Conservation (phyloP, 2,797 vertebrate species). For the Coreius guichenoti region DNA sequence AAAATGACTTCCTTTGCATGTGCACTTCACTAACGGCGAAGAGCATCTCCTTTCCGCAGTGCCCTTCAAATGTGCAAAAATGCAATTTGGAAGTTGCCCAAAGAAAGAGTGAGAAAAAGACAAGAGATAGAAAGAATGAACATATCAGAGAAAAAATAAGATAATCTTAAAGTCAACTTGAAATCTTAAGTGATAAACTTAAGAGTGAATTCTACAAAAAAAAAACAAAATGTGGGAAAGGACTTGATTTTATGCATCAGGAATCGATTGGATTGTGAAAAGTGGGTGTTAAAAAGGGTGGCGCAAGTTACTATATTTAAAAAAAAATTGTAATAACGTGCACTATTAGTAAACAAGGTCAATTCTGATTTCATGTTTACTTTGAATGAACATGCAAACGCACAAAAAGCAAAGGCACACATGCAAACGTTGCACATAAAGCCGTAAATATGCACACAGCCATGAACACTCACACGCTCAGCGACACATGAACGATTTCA, state of each 20-base stretch:
- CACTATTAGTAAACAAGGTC: not conserved
- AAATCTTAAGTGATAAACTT: not conserved
- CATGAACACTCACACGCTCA: conserved; percentile 1
- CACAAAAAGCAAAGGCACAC: conserved; percentile 7
- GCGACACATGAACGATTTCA: conserved; percentile 29
- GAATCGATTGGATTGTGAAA: not conserved
- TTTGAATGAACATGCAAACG: not conserved
- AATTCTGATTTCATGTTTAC: not conserved
- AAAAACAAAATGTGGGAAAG: too few species aligned
- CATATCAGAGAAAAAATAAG: conserved; percentile 3
- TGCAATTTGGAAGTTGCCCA: conserved; percentile 10
- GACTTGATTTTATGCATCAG: not conserved
- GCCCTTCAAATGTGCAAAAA: not conserved
- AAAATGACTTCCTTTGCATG: not conserved
- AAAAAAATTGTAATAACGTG: not conserved
- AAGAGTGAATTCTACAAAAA: not conserved
- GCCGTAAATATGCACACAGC: conserved; percentile 14
- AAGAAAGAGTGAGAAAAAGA: not conserved
- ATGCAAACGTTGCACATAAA: not conserved
- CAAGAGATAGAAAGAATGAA: not conserved
- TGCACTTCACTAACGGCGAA: not conserved
- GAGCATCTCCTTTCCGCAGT: not conserved
- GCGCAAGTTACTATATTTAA: not conserved
- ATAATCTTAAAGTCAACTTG: not conserved
- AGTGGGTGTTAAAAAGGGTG: not conserved